Evolutionary conservation across 1,140 invertebrate genomes (phyloP).

Genomic region (Archivesica marissinica): DNA sequence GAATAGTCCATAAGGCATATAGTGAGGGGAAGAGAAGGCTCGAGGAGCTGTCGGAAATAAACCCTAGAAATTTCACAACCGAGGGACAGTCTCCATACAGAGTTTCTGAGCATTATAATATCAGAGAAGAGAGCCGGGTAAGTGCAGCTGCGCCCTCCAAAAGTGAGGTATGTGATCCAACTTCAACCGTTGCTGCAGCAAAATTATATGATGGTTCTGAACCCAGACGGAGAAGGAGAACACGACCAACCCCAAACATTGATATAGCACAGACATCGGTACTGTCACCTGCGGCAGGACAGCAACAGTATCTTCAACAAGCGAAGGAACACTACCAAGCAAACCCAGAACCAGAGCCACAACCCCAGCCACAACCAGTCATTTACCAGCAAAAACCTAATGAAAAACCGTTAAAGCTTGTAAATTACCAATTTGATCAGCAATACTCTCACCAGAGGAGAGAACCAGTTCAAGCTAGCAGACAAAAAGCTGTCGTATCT

Average conservation of each 20-base stretch:
- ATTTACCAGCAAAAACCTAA: background rate
- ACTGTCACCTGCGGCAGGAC: slow-evolving; percentile 46
- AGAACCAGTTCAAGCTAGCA: background rate
- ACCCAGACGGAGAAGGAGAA: background rate
- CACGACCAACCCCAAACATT: background rate
- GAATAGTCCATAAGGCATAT: slow-evolving; percentile 53
- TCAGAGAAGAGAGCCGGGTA: background rate
- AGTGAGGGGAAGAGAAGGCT: slow-evolving; percentile 56
- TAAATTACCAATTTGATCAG: slow-evolving; percentile 49
- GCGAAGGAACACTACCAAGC: slow-evolving; percentile 38
- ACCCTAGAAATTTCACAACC: slow-evolving; percentile 52
- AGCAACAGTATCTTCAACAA: slow-evolving; percentile 55
- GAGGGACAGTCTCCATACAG: slow-evolving; percentile 58
- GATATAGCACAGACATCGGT: slow-evolving; percentile 44
- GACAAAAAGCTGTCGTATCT: slow-evolving; percentile 32
- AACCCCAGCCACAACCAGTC: background rate
- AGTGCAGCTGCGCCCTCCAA: background rate
- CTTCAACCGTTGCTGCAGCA: background rate
- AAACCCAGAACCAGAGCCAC: background rate
- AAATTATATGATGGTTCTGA: slow-evolving; percentile 28
- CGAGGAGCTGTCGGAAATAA: slow-evolving; percentile 55
- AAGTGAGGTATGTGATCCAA: background rate
- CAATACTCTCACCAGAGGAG: slow-evolving; percentile 8
- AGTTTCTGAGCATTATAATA: slow-evolving; percentile 28
- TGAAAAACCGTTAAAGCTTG: slow-evolving; percentile 11